A percentile compares a stretch with the other conserved stretches of the same genome.
Conservation (phyloP, 2,113 vertebrate species). For the Oceanodroma tethys region DNA sequence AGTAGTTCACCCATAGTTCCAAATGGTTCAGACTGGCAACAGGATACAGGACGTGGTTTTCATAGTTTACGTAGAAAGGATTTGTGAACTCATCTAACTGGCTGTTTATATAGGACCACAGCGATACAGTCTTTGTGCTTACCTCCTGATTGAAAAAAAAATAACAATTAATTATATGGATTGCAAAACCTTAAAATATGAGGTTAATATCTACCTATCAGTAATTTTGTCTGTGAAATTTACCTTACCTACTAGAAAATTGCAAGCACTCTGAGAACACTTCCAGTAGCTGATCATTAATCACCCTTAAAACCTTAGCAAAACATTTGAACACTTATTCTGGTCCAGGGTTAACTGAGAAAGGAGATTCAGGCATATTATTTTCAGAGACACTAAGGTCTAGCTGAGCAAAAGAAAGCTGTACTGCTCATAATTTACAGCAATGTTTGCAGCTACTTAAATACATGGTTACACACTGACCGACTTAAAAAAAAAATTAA, state of each 20-base stretch:
- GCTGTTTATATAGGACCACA: slow-evolving; percentile 96
- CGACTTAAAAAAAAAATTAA: background rate
- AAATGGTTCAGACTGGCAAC: slow-evolving; percentile 88
- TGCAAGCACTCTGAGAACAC: background rate
- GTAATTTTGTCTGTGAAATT: background rate
- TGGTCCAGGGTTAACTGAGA: background rate
- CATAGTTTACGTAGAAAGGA: slow-evolving; percentile 92
- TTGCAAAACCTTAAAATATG: background rate
- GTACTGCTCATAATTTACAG: background rate
- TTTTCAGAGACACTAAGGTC: background rate
- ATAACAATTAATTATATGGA: background rate
- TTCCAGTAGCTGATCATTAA: background rate
- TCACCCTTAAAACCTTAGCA: background rate
- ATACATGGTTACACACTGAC: background rate
- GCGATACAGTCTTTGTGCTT: slow-evolving; percentile 81
- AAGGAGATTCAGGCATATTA: background rate
- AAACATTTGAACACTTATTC: background rate
- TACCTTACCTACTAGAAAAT: background rate
- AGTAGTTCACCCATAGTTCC: slow-evolving; percentile 93
- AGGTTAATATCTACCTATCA: background rate
- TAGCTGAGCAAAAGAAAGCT: background rate
- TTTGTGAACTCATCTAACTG: slow-evolving; percentile 93
- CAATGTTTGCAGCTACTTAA: background rate
- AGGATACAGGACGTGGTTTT: slow-evolving; percentile 91
- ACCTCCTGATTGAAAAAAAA: slow-evolving; percentile 77